These are phyloP conservation scores for Mobula hypostoma DNA, from an alignment of 2,113 vertebrate species.

Conservation along the genomic window DNA sequence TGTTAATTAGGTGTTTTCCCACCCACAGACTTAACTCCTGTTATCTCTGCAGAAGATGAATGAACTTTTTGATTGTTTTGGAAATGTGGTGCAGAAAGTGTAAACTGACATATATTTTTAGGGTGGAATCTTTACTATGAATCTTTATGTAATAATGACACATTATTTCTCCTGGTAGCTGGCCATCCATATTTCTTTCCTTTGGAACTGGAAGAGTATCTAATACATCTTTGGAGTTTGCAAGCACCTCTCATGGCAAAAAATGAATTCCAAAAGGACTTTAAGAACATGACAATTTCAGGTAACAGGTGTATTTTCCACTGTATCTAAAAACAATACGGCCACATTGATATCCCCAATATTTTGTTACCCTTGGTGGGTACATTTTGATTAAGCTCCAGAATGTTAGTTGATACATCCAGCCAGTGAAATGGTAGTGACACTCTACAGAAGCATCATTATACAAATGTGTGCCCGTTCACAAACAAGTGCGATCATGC, in stretches of 20 bases:
- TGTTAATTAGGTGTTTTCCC: background rate
- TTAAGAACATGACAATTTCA: constrained; percentile 61
- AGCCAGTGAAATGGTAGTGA: too few relatives aligned
- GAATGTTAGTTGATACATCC: background rate
- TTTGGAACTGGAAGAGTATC: constrained; percentile 42
- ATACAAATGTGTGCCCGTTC: background rate
- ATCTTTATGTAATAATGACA: background rate
- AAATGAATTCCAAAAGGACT: constrained; percentile 46
- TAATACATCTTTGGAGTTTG: constrained; percentile 54
- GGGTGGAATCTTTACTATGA: background rate
- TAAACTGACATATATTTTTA: background rate
- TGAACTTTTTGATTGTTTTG: background rate
- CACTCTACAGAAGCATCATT: background rate
- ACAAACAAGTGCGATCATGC: too few relatives aligned
- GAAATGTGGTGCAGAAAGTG: background rate
- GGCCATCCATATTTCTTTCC: constrained; percentile 43
- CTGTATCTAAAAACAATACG: background rate
- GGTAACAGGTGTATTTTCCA: constrained; percentile 48
- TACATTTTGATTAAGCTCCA: background rate
- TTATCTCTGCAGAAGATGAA: background rate
- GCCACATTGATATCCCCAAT: background rate
- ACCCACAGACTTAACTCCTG: background rate
- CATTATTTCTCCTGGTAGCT: constrained; percentile 42
- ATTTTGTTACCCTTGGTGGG: background rate
- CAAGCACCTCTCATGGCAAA: constrained; percentile 56